Conservation (phyloP, 2,113 vertebrate species). For the Pithys albifrons region DNA sequence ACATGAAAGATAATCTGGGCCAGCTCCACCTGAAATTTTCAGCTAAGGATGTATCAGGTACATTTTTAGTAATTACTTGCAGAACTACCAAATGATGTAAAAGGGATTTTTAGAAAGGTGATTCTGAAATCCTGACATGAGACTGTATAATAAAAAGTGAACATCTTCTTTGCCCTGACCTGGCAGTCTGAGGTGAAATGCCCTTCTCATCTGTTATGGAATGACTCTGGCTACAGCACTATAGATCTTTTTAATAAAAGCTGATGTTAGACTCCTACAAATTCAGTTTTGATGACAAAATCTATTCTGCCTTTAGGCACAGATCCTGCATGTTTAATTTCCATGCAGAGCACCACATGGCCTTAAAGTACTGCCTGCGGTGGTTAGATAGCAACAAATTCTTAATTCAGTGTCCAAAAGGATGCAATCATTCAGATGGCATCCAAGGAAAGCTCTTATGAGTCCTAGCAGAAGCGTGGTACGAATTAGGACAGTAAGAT, state of each 20-base stretch:
- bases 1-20: neutral
- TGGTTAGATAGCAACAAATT: neutral
- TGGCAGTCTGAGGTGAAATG: constrained; percentile 1
- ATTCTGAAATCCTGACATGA: neutral
- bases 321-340: constrained; percentile 7
- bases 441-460: neutral
- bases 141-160: neutral
- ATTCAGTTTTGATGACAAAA: constrained; percentile 52
- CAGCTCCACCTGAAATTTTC: neutral
- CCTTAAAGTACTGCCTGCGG: neutral
- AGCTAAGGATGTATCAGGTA: neutral
- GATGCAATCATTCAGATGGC: neutral
- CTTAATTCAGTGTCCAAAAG: neutral
- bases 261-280: constrained; percentile 35
- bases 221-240: neutral
- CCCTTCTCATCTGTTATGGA: neutral
- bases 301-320: constrained; percentile 28
- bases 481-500: neutral
- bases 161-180: neutral
- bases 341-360: neutral
- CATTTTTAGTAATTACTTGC: constrained; percentile 24
- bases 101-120: neutral
- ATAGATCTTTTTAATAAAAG: constrained; percentile 44
- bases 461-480: neutral
- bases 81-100: neutral